Evolutionary conservation across 2,888 invertebrate genomes (phyloP), one percentile per base, ranked within the genome.

Genomic region (Ophion ventricosus): DNA sequence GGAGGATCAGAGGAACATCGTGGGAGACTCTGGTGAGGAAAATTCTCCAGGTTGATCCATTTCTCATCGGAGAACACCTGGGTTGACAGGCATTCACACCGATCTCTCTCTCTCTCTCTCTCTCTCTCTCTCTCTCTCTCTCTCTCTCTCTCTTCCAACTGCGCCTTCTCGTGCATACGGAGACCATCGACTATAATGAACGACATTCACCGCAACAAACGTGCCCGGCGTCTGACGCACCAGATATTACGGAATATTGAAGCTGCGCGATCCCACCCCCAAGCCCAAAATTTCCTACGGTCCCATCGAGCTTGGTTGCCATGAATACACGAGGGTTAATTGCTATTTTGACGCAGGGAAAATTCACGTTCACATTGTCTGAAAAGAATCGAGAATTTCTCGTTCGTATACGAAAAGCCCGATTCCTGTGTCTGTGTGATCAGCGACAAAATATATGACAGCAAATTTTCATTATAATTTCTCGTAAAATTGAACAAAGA

Each of bases 51-150:
- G 90, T 88, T 91, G 90, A 91, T 91, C 90, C 90, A 88, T 88
- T 90, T 90, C 90, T 91, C 91, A 91, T 91, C 90, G 91, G 90
- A 91, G 90, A 91, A 82, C 84, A 74, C 75, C 84, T 67, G 67
- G 88, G 90, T 89, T 91, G 91, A 91, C 91, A 91, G 90, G 91
- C 91, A 91, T 91, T 91, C 91, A 91, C 89, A 89, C 90, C 40
- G 29, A 66, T 56, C 64, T 29, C 64, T 35, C 25, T 57, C 57
- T 77, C 25, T 14, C 88, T 25, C 72, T 17, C 63, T 29, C 57
- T 80, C 90, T 88, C 86, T 88, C 29, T 29, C 43, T 14, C 14
- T 43, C 43, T 11, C 14, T 11, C 43, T 11, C 11, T 43, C 43
- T 11, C 43, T 4, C 49, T 4, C 49, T 4, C 49, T 2, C 14